Percentiles rank a stretch among this genome's conserved stretches.
Conservation (phyloP, 2,113 vertebrate genomes). For the Physeter macrocephalus region DNA sequence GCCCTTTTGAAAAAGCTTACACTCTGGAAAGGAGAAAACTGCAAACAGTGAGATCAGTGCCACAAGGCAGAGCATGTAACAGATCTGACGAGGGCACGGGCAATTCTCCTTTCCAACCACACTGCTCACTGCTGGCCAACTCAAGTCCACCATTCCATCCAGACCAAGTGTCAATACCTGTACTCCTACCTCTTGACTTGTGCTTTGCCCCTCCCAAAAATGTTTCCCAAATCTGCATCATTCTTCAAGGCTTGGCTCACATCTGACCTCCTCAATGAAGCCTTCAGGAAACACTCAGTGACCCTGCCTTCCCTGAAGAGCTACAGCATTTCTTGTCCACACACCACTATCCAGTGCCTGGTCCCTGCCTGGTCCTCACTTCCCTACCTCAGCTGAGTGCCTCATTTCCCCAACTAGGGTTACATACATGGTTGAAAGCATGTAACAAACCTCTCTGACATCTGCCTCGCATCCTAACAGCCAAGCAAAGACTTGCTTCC, state of each 20-base stretch:
- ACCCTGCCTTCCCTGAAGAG: background rate
- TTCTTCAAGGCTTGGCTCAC: background rate
- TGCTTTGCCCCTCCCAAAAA: background rate
- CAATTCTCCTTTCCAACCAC: background rate
- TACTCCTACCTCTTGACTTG: background rate
- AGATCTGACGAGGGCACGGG: background rate
- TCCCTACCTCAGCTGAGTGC: background rate
- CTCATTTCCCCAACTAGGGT: background rate
- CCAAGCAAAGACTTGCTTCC: background rate
- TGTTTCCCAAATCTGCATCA: background rate
- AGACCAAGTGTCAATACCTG: background rate
- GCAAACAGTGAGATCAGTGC: background rate
- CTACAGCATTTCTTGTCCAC: background rate
- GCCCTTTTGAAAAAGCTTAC: background rate
- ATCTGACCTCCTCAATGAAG: background rate
- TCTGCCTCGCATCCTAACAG: background rate
- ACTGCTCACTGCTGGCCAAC: background rate
- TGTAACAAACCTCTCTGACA: background rate
- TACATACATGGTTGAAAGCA: fast-evolving
- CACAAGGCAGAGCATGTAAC: background rate
- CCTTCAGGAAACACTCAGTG: background rate
- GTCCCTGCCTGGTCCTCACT: background rate
- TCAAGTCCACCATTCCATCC: background rate
- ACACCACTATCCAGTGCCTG: background rate
- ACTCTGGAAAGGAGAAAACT: background rate